These are phyloP conservation scores for Euplexia lucipara DNA, from an alignment of 2,888 invertebrate species.

Conservation along the genomic window DNA sequence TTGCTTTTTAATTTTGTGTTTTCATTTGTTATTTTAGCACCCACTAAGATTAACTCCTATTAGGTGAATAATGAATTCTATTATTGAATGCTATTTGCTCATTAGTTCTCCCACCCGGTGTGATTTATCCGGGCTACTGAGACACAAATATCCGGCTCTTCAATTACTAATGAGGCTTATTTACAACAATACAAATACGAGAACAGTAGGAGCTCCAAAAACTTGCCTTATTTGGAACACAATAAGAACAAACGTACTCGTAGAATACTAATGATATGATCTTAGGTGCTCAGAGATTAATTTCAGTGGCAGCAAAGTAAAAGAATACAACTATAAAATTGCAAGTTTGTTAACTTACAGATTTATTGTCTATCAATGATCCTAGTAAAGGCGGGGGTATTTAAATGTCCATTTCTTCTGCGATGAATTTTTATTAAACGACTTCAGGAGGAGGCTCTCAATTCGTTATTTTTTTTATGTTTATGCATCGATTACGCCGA, in stretches of 20 bases:
- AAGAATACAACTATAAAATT: too few species aligned
- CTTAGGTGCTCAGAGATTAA: too few species aligned
- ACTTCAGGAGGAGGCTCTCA: too few species aligned
- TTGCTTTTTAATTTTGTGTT: constrained; percentile 26
- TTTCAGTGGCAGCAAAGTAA: too few species aligned
- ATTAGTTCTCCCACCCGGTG: constrained; percentile 10
- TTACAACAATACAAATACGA: constrained; percentile 28
- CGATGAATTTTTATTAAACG: too few species aligned
- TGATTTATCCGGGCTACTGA: not conserved
- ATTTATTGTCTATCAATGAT: too few species aligned
- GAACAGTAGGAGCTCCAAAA: constrained; percentile 20
- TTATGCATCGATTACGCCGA: too few species aligned
- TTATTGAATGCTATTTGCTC: constrained; percentile 5
- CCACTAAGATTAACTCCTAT: not conserved
- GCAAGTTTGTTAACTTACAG: too few species aligned
- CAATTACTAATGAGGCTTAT: constrained; percentile 28
- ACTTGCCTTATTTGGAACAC: not conserved
- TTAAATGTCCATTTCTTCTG: too few species aligned
- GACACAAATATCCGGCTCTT: constrained; percentile 12
- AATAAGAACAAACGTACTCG: constrained; percentile 15
- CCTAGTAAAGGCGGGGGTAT: too few species aligned
- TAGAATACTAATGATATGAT: constrained; percentile 1
- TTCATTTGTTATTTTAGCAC: not conserved
- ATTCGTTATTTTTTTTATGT: too few species aligned
- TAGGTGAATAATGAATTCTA: constrained; percentile 17